Evolutionary conservation across 2,888 invertebrate species (phyloP).

Genomic region (Erannis defoliaria): DNA sequence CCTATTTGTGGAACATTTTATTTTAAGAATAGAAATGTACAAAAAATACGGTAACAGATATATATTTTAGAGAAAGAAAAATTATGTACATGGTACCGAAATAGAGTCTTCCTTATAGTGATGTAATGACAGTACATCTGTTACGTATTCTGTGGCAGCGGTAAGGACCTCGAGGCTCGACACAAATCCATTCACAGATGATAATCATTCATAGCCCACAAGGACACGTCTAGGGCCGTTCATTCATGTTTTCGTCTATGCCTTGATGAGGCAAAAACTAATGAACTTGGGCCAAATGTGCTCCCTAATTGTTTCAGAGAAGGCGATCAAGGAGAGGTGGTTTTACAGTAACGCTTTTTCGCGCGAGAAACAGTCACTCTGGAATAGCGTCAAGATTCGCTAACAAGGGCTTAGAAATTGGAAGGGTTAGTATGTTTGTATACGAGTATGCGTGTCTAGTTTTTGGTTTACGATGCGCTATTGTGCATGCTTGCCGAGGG

Average conservation of each 20-base stretch:
- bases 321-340: slow-evolving; percentile 19
- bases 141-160: slow-evolving; percentile 41
- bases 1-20: slow-evolving; percentile 30
- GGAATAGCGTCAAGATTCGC: neutral
- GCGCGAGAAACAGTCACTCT: neutral
- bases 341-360: slow-evolving; percentile 15
- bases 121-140: slow-evolving; percentile 32
- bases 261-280: slow-evolving; percentile 61
- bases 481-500: neutral
- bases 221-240: slow-evolving; percentile 65
- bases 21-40: slow-evolving; percentile 18
- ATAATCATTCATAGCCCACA: slow-evolving; percentile 68
- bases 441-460: neutral
- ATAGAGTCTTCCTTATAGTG: slow-evolving; percentile 14
- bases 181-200: slow-evolving; percentile 63
- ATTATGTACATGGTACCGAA: slow-evolving; percentile 16
- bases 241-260: slow-evolving; percentile 64
- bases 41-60: slow-evolving; percentile 25
- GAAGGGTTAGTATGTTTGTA: no score
- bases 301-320: slow-evolving; percentile 44
- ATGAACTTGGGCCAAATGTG: slow-evolving; percentile 68
- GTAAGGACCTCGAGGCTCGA: slow-evolving; percentile 48
- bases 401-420: neutral
- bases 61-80: slow-evolving; percentile 28
- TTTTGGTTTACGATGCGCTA: neutral